These are phyloP conservation scores for Paragorgia papillata DNA, from an alignment of 92 coral and sea anemone genomes.

Conservation along the genomic window DNA sequence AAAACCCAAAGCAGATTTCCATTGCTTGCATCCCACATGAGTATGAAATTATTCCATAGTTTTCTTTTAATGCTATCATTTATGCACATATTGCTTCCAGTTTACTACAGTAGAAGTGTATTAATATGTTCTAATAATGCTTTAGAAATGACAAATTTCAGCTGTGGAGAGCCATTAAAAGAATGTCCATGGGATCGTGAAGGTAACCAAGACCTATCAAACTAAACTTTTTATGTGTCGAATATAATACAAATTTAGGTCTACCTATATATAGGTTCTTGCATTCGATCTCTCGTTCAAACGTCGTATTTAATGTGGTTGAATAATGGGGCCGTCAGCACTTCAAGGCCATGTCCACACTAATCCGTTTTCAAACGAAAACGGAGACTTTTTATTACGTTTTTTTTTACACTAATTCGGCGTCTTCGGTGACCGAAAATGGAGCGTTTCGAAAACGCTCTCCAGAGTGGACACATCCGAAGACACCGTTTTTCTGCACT, in stretches of 20 bases:
- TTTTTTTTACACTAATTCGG: too few relatives aligned
- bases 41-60: constrained; percentile 57
- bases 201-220: constrained; percentile 54
- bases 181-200: constrained; percentile 81
- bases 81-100: not conserved
- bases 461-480: too few relatives aligned
- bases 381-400: too few relatives aligned
- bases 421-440: too few relatives aligned
- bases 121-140: not conserved
- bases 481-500: too few relatives aligned
- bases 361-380: too few relatives aligned
- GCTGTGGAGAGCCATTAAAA: constrained; percentile 61
- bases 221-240: not conserved
- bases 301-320: too few relatives aligned
- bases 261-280: not conserved
- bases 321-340: too few relatives aligned
- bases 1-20: constrained; percentile 71
- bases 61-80: not conserved
- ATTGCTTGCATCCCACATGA: constrained; percentile 63
- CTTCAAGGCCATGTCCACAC: too few relatives aligned
- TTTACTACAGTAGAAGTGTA: too few relatives aligned
- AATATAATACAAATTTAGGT: not conserved
- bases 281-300: too few relatives aligned
- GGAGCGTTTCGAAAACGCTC: too few relatives aligned
- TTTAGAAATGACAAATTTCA: constrained; percentile 84